Conservation (phyloP, 1,140 invertebrate species). For the Drosophila pandora region DNA sequence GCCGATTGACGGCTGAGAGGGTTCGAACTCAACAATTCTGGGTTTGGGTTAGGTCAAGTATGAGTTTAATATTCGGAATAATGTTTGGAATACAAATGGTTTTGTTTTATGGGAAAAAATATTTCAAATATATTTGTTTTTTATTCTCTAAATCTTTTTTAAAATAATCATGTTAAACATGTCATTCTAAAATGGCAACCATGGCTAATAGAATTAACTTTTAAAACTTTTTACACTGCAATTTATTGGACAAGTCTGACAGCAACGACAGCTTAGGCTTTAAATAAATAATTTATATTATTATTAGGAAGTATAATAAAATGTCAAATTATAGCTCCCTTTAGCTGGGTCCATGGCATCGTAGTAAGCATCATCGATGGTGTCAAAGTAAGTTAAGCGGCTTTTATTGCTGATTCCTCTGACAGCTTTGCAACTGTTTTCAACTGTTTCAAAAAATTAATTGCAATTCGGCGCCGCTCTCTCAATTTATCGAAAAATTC, state of each 20-base stretch:
- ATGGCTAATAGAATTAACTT: not conserved
- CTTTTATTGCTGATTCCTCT: constrained; percentile 6
- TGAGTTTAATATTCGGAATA: not conserved
- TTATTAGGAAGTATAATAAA: constrained; percentile 1
- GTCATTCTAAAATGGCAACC: not conserved
- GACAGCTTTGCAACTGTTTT: constrained; percentile 43
- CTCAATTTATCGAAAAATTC: constrained; percentile 5
- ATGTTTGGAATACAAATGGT: too few relatives aligned
- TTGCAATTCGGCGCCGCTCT: constrained; percentile 33
- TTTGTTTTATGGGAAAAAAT: too few relatives aligned
- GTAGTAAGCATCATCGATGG: constrained; percentile 63
- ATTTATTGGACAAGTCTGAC: not conserved
- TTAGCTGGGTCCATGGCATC: constrained; percentile 75
- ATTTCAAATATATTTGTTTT: too few relatives aligned
- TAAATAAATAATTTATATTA: not conserved
- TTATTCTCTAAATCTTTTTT: too few relatives aligned
- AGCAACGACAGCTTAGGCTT: not conserved
- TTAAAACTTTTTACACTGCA: not conserved
- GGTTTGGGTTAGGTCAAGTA: constrained; percentile 32
- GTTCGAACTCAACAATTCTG: constrained; percentile 10
- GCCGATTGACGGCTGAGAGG: constrained; percentile 12
- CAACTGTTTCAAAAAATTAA: constrained; percentile 27
- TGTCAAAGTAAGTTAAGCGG: constrained; percentile 78
- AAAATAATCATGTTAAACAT: not conserved
- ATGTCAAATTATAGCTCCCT: constrained; percentile 60